Conservation (phyloP, 2,888 invertebrate species). For the Lampropteryx suffumata region DNA sequence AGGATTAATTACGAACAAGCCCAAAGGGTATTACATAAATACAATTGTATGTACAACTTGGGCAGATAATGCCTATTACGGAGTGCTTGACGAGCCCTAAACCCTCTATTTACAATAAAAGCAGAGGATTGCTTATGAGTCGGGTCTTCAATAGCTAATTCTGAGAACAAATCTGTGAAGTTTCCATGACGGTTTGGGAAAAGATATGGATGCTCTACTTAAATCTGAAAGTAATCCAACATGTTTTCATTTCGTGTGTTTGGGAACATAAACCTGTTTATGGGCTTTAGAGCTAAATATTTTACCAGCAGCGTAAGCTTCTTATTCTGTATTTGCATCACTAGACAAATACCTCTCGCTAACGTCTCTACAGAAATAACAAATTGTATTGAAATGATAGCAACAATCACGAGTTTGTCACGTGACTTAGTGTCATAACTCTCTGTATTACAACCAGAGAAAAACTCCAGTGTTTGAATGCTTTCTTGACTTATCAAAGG, state of each 20-base stretch:
- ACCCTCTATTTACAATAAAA: constrained; percentile 15
- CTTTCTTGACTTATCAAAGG: no score
- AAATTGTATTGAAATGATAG: no score
- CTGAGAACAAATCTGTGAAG: constrained; percentile 13
- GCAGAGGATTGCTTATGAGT: constrained; percentile 17
- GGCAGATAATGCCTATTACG: constrained; percentile 16
- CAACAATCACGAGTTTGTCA: no score
- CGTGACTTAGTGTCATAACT: no score
- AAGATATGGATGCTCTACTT: background rate
- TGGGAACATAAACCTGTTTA: no score
- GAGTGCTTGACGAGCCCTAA: constrained; percentile 11
- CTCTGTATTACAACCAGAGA: no score
- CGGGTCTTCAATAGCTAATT: constrained; percentile 17
- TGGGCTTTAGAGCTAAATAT: no score
- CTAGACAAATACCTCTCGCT: no score
- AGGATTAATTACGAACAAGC: constrained; percentile 24
- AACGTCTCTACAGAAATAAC: no score
- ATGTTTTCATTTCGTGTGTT: background rate
- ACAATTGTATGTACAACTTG: constrained; percentile 17
- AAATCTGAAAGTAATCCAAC: constrained; percentile 5
- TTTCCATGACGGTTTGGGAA: constrained; percentile 2
- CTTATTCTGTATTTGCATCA: no score
- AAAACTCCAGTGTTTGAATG: no score
- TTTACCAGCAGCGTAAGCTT: no score
- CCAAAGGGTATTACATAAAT: constrained; percentile 17